Conservation (phyloP, 2,888 invertebrate species). For the Drosophila quinaria region DNA sequence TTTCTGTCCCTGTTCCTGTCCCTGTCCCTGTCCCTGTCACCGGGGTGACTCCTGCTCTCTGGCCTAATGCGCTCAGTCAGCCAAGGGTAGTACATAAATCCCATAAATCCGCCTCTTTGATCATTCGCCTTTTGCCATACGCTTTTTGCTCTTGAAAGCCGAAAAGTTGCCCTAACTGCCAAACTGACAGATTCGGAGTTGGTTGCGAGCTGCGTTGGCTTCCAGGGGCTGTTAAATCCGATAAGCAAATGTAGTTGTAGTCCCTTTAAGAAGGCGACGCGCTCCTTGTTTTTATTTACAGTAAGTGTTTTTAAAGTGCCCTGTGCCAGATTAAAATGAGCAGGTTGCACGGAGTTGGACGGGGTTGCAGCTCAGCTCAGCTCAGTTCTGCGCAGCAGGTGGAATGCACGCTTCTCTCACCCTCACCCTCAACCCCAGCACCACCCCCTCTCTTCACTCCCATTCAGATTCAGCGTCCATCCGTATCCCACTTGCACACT, state of each 20-base stretch:
- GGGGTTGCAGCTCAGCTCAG: neutral
- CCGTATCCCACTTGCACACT: neutral
- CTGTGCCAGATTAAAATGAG: constrained; percentile 61
- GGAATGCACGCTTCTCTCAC: constrained; percentile 9
- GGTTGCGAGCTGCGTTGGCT: constrained; percentile 3
- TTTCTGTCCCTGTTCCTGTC: too few relatives aligned
- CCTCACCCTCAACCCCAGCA: neutral
- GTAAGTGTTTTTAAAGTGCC: constrained; percentile 71
- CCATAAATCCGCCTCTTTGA: constrained; percentile 79
- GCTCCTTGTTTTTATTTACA: constrained; percentile 64
- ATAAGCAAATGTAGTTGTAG: constrained; percentile 78
- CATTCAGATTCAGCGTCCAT: neutral
- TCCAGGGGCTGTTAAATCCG: constrained; percentile 61
- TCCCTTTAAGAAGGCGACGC: constrained; percentile 62
- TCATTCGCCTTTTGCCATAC: constrained; percentile 68
- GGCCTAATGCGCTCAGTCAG: constrained; percentile 68
- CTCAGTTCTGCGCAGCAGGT: constrained; percentile 28
- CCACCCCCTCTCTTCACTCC: neutral
- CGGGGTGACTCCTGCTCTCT: constrained; percentile 1
- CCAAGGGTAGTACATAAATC: constrained; percentile 79
- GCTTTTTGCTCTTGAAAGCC: constrained; percentile 60
- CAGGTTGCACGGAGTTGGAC: constrained; percentile 22
- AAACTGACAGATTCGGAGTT: neutral
- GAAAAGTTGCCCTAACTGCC: constrained; percentile 66
- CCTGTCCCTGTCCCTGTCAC: neutral